Evolutionary conservation across 2,113 vertebrate genomes (phyloP).

Genomic region (Haplochromis burtoni): DNA sequence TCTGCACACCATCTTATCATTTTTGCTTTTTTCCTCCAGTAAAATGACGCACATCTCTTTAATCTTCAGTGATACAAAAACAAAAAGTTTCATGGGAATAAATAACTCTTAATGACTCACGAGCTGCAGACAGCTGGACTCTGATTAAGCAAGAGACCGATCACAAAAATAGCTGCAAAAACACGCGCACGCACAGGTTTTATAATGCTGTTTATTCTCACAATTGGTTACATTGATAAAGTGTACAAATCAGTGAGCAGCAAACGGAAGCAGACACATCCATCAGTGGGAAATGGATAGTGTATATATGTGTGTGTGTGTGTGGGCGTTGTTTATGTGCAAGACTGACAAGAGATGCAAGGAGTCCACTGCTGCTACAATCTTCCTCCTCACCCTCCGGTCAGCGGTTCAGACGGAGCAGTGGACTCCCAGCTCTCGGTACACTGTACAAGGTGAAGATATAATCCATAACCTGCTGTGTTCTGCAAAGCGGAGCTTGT

Average conservation of each 20-base stretch:
- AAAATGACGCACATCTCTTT: background rate
- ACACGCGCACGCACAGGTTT: background rate
- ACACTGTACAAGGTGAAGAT: constrained; percentile 37
- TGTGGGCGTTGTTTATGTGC: background rate
- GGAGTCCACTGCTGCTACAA: background rate
- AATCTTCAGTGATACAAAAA: background rate
- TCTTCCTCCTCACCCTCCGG: background rate
- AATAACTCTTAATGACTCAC: background rate
- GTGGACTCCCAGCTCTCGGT: constrained; percentile 24
- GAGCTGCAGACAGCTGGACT: background rate
- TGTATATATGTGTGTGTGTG: background rate
- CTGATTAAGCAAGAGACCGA: background rate
- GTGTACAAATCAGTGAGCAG: constrained; percentile 81
- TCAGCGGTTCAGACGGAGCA: background rate
- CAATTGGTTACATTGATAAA: constrained; percentile 86
- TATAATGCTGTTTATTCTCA: constrained; percentile 85
- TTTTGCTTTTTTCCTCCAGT: background rate
- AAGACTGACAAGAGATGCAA: constrained; percentile 21
- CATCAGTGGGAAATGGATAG: constrained; percentile 40
- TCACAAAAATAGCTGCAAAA: background rate
- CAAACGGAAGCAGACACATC: constrained; percentile 67
- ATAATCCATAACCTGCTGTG: constrained; percentile 14
- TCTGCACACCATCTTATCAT: no score
- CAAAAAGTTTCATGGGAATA: background rate
- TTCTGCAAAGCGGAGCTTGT: constrained; percentile 44